Evolutionary conservation across 2,888 invertebrate species (phyloP).

Genomic region (Digitonthophagus gazella): DNA sequence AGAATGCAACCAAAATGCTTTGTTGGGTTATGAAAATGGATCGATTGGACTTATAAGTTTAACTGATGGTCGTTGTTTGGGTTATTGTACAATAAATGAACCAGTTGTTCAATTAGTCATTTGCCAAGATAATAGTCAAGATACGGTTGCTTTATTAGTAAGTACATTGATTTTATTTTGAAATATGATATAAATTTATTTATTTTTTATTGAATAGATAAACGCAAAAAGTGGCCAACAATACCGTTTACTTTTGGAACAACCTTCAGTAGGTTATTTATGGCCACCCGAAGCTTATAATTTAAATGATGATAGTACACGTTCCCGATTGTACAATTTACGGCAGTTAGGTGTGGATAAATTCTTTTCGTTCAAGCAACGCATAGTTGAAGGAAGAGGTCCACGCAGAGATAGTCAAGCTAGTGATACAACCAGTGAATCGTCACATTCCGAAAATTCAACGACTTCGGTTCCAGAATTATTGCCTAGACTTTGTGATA

Average conservation of each 20-base stretch:
- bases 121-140: conserved; percentile 70
- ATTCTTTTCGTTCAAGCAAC: conserved; percentile 62
- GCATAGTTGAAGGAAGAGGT: conserved; percentile 53
- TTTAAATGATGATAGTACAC: conserved; percentile 45
- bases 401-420: conserved; percentile 44
- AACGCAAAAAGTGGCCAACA: conserved; percentile 63
- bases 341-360: conserved; percentile 70
- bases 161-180: conserved; percentile 41
- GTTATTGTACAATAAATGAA: conserved; percentile 63
- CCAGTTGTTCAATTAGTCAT: conserved; percentile 64
- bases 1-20: conserved; percentile 67
- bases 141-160: conserved; percentile 64
- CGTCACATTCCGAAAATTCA: conserved; percentile 36
- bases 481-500: conserved; percentile 53
- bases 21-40: conserved; percentile 67
- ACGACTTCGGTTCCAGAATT: conserved; percentile 45
- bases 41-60: conserved; percentile 65
- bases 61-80: conserved; percentile 66
- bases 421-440: conserved; percentile 47
- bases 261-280: conserved; percentile 69
- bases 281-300: conserved; percentile 57
- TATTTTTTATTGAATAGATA: conserved; percentile 39
- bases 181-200: conserved; percentile 33
- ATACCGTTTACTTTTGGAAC: conserved; percentile 80
- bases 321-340: conserved; percentile 62